Evolutionary conservation across 2,797 vertebrate genomes (phyloP).

Genomic region (Parambassis ranga): DNA sequence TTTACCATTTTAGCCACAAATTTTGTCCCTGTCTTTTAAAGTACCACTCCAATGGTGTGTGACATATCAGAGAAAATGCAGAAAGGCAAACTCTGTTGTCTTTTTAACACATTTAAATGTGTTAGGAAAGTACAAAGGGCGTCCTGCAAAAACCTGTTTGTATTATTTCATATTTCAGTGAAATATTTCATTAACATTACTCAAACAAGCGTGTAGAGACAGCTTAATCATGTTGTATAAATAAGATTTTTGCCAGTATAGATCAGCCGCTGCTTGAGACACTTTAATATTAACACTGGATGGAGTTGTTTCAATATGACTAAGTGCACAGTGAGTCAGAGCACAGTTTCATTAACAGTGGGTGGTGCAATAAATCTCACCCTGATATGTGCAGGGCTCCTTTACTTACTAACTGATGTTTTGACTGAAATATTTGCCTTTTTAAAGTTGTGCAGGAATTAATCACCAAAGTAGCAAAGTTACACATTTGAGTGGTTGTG

Average conservation of each 20-base stretch:
- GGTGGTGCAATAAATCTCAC: neutral
- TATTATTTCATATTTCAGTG: too few relatives aligned
- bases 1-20: too few relatives aligned
- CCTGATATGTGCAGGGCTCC: conserved; percentile 2
- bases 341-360: conserved; percentile 12
- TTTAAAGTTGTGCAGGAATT: conserved; percentile 26
- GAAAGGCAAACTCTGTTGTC: too few relatives aligned
- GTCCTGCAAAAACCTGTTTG: too few relatives aligned
- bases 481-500: neutral
- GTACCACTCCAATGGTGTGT: too few relatives aligned
- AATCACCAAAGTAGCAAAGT: conserved; percentile 11
- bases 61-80: too few relatives aligned
- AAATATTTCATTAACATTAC: neutral
- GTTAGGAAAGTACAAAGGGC: too few relatives aligned
- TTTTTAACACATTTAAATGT: too few relatives aligned
- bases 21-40: too few relatives aligned
- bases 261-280: neutral
- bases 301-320: neutral
- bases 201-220: neutral
- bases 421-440: conserved; percentile 19
- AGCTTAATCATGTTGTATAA: neutral
- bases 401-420: neutral
- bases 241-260: neutral
- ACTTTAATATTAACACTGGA: neutral
- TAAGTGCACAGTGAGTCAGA: neutral